Evolutionary conservation across 2,797 vertebrate genomes (phyloP), one percentile per base, ranked within the genome.

Genomic region (Pitangus sulphuratus): DNA sequence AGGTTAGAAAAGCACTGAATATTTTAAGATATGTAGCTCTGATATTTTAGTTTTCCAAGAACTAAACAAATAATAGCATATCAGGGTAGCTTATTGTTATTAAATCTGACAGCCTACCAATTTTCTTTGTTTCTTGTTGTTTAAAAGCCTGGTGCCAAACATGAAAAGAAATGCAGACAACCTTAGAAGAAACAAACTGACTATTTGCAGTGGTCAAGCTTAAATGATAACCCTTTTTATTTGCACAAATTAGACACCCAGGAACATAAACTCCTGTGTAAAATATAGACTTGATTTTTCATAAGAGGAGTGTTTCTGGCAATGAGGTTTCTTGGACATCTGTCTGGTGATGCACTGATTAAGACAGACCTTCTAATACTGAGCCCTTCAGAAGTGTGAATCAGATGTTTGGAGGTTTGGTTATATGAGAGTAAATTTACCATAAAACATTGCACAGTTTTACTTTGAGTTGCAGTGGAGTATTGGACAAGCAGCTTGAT

Each of bases 1-100:
- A 93, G 94, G 89, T 94, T 96, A 96, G 62, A 58, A 94, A 97
- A 97, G 66, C 94, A 93, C 26, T 70, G 74, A 91, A 84, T 94
- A 86, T 94, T 94, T 94, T 86, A 84, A 95, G 79, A 91, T 93
- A 86, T 66, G 90, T 95, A 86, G 72, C 66, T 84, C 76, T 91
- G 58, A 90, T 95, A 82, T 69, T 95, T 95, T 64, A 88, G 78
- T 89, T 95, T 83, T 72, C 87, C 58, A 88, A 95, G 95, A 94
- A 54, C 83, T 93, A 94, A 92, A 96, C 69, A 94, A 96, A 93
- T 90, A 89, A 93, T 62, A 95, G n/a, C 82, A 51, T 76, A 48
- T 94, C 61, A 91, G 37, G 19, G 66, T 81, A 88, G 83, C 69
- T 86, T 91, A 86, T 45, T 96, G 58, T 91, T 95, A 92, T 94